Base-by-base conservation (phyloP, 2,113 vertebrate species). In the Equus quagga region DNA sequence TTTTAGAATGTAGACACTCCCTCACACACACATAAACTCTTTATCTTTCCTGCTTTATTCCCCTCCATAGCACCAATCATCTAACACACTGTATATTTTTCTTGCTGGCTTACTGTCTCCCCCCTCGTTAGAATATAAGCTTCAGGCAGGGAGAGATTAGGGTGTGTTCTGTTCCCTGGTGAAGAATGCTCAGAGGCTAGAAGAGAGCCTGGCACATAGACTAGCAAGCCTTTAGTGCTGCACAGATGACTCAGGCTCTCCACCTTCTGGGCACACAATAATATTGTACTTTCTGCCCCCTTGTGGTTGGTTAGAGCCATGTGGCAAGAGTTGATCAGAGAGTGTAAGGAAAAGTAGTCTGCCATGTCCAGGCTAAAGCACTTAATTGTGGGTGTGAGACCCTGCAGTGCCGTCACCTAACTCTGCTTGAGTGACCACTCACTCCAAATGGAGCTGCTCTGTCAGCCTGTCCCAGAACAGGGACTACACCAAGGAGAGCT, bases 191-290 rank as follows among this genome's bases (percentile, higher is more conserved):
- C 88, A 85, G 67, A 73, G 51, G 33, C 33, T 46, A 44, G 36
- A 44, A 89, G 3, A 83, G 46, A 3, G 8, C 31, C 31, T 64
- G 36, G 75, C 18, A 31, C 31, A 10, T 3, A 23, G 24, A 49
- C 12, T 4, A 7, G 2, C 19, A 2, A 49, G 18, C 46, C 62
- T 8, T 12, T 5, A 46, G 18, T 9, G 2, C 12, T 6, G 0
- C 26, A n/a, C 1, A 69, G 31, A 17, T 19, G 10, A 11, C 5
- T 17, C 17, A 46, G 19, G 23, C 8, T 17, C 11, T 46, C 54
- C 10, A 60, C 19, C 23, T 81, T 67, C n/a, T 6, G 8, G 6
- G 31, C 7, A 73, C 8, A 49, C 15, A 23, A 23, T 8, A 64
- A 9, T 49, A 51, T 13, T 3, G 3, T 19, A 2, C 13, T 70